Base-by-base conservation (phyloP, 2,888 invertebrate species). In the Oscheius sp. region DNA sequence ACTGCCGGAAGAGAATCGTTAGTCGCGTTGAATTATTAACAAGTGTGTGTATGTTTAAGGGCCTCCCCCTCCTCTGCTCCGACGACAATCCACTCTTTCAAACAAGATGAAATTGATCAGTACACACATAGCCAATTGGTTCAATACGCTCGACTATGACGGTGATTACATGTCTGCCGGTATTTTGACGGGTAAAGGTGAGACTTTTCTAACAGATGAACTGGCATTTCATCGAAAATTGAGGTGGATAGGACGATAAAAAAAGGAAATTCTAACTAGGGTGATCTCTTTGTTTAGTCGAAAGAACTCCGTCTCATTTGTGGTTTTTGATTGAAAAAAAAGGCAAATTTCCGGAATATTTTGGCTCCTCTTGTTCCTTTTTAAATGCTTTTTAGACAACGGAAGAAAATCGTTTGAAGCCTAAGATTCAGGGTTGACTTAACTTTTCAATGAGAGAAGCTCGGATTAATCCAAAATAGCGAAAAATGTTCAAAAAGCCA, bases 81-180 rank as follows among this genome's bases (percentile, higher is more conserved):
- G 25, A 27, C 42, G 61, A 17, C 42, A 61, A n/a, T 39, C 29
- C 20, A 42, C 39, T n/a, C 29, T 64, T 17, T 48, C 64, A 6
- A 64, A 29, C 15, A 23, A 57, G 15, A 61, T 68, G 58, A 68
- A 68, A n/a, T 33, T 68, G 6, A 58, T 68, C 61, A 58, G 58
- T 34, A 61, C 68, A 3, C 68, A 68, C n/a, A 68, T 68, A 27
- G 58, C 68, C 6, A 34, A 68, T 20, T 76, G 76, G 76, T 74
- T 76, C 55, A 74, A 74, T 34, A 72, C 76, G n/a, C 70, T 76
- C 31, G 76, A 76, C 55, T 76, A 76, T 46, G 76, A 76, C 58
- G 73, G 73, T 8, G 74, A 76, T 42, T 76, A 74, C 52, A 63
- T 65, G 8, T 33, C 68, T 17, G 5, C 55, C 65, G 39, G 70